Percentiles rank a stretch among this genome's conserved stretches.
phyloP scores from a whole-genome alignment of 2,888 invertebrate genomes.

The Chelonus formosanus region DNA sequence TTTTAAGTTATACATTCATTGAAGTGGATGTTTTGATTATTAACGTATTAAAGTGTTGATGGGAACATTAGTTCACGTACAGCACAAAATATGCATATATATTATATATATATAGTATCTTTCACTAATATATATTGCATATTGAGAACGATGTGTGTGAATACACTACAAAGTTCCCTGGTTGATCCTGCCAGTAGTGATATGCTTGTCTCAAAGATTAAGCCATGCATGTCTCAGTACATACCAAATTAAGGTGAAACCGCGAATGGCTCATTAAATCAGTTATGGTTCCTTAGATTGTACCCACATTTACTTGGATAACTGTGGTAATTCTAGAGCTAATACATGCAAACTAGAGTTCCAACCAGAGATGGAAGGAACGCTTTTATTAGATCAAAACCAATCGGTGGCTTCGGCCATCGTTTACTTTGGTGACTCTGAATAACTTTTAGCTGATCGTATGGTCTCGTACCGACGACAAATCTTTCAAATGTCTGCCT shows the following conservation, averaged over 20 bases:
- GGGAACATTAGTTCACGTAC: no score
- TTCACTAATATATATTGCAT: no score
- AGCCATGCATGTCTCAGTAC: conserved; percentile 75
- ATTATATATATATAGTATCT: no score
- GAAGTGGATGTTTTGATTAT: no score
- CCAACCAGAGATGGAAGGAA: conserved; percentile 64
- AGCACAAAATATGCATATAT: no score
- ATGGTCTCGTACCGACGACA: conserved; percentile 66
- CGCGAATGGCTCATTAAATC: conserved; percentile 72
- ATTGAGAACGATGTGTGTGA: no score
- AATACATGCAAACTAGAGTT: conserved; percentile 70
- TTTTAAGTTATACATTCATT: no score
- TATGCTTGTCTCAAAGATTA: conserved; percentile 74
- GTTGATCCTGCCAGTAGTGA: conserved; percentile 43
- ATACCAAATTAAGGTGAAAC: conserved; percentile 64
- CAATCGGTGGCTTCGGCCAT: no score
- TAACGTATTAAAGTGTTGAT: no score
- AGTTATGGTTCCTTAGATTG: conserved; percentile 66
- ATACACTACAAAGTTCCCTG: conserved; percentile 30
- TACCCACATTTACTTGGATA: conserved; percentile 65
- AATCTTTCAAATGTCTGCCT: conserved; percentile 74
- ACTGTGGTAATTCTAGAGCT: conserved; percentile 76
- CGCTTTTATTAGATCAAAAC: conserved; percentile 45
- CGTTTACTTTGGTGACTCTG: no score
- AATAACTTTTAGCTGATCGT: conserved; percentile 45